Evolutionary conservation across 23 tunicate species (phyloP), one percentile per base, ranked within the genome.

Genomic region (Styela clava): DNA sequence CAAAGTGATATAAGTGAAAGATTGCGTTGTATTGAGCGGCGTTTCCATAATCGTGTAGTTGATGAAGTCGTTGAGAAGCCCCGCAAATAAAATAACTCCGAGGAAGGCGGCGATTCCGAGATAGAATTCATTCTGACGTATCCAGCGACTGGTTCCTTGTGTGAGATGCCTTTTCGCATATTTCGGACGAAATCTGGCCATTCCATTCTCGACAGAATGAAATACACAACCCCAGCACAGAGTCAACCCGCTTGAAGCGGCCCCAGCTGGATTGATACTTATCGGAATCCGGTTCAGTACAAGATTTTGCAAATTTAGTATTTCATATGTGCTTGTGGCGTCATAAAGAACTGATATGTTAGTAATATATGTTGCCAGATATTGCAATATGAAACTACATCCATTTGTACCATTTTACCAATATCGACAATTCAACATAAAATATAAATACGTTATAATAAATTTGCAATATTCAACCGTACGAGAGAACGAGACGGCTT

Each of bases 11-110:
- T 88, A 88, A 23, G 93, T 78, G 69, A 88, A 83, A 34, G 68
- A 44, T 70, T 88, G 93, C 5, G 93, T 88, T 34, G 91, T 87
- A 24, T 34, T 63, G 79, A 87, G 69, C 16, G 91, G 91, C 7
- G 86, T 62, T 68, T 64, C 83, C 62, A 78, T 51, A 30, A 61
- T 26, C 52, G 87, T 83, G 87, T 78, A 83, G 23, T 88, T 74
- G 21, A 76, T 30, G 32, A 78, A 29, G 69, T 83, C 87, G 69
- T 81, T 82, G 37, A 85, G 23, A 63, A 88, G 78, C 1, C 86
- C 91, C 31, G 74, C 91, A 36, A 87, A 37, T 34, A 88, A 69
- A 35, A 83, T 29, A 30, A 82, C 26, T 63, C 86, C 91, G 64
- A 62, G 31, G 61, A 82, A 25, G 20, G 85, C 91, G 22, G 86